Conservation (phyloP, 2,888 invertebrate genomes). For the Drosophila koepferae region DNA sequence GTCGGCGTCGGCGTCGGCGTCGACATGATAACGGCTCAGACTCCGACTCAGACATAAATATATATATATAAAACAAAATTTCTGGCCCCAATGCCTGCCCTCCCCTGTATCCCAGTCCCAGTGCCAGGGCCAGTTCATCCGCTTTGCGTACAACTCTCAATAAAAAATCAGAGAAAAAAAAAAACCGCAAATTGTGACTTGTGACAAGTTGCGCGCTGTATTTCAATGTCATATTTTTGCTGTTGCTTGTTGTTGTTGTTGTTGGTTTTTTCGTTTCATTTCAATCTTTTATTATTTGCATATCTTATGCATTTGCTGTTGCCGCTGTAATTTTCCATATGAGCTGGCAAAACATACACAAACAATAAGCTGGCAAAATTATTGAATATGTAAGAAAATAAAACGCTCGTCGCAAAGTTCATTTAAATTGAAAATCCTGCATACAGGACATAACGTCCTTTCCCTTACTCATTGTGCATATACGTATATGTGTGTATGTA, state of each 20-base stretch:
- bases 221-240: conserved; percentile 69
- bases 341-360: conserved; percentile 55
- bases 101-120: conserved; percentile 1
- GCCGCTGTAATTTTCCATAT: conserved; percentile 71
- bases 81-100: conserved; percentile 7
- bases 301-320: conserved; percentile 38
- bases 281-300: conserved; percentile 54
- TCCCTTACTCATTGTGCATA: not conserved
- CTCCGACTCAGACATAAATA: not conserved
- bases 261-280: conserved; percentile 8
- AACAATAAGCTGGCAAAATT: conserved; percentile 52
- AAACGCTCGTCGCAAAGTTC: conserved; percentile 74
- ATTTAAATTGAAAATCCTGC: conserved; percentile 78
- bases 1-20: conserved; percentile 49
- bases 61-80: conserved; percentile 24
- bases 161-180: conserved; percentile 31
- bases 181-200: conserved; percentile 73
- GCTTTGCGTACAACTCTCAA: conserved; percentile 45
- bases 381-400: conserved; percentile 74
- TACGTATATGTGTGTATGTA: no score
- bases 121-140: conserved; percentile 29
- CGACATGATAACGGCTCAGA: conserved; percentile 67
- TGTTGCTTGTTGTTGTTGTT: conserved; percentile 21
- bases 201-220: conserved; percentile 77
- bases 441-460: conserved; percentile 21